Evolutionary conservation across 2,888 invertebrate species (phyloP), one percentile per base, ranked within the genome.

Genomic region (Agonum fuliginosum): DNA sequence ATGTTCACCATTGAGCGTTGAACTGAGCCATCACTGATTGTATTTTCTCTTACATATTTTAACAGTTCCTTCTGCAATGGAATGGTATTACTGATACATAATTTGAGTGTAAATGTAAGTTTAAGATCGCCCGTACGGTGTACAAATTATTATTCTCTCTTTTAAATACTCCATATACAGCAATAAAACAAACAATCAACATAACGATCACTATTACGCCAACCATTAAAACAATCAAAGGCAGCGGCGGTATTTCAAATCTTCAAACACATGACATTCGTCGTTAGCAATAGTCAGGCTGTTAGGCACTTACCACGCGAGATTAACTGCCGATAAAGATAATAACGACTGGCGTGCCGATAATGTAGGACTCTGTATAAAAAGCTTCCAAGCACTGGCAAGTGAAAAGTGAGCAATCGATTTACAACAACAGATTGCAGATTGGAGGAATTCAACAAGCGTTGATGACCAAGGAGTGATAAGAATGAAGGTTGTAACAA

Each of bases 271-370:
- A 37, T 12, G 37, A 27, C 54, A 54, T n/a, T 12, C 5, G 24
- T 10, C 54, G 24, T 54, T 22, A 5, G 54, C 5, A 2, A 12
- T 22, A n/a, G n/a, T n/a, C n/a, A n/a, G n/a, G n/a, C 12, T 24
- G 24, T 24, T n/a, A 24, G 51, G 24, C 51, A 51, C n/a, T 51
- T 51, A n/a, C 51, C 51, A 51, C 51, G 51, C 51, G 51, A 51
- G 51, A 51, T 51, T 51, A 51, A 51, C 51, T 22, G 51, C 20
- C 51, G 51, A 51, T 51, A 51, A 51, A 51, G 51, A 51, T 51
- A 51, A 51, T 51, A 51, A 51, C 51, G 22, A 51, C 10, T 22
- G 51, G 20, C 20, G 48, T 48, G 54, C 24, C 22, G 54, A 24
- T 54, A 54, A 54, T 54, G 22, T 54, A 24, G 3, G 8, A n/a